A percentile compares a stretch with the other conserved stretches of the same genome.
These are phyloP conservation scores for Acholoe squamosa DNA, from an alignment of 2,888 invertebrate species.

Conservation along the genomic window DNA sequence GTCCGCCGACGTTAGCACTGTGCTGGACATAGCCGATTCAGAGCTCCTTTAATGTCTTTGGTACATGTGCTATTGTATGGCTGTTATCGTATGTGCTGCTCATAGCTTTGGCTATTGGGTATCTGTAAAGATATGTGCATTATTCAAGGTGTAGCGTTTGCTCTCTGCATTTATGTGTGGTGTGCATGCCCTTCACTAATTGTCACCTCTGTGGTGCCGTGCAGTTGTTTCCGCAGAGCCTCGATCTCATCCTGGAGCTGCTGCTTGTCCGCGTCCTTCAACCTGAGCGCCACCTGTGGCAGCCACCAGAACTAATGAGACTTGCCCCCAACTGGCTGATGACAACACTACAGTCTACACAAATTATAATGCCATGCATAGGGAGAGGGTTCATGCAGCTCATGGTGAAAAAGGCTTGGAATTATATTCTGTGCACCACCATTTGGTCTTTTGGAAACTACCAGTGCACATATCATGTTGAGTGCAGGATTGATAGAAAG, in stretches of 20 bases:
- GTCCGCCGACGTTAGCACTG: no score
- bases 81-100: neutral
- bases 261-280: constrained; percentile 69
- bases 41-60: neutral
- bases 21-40: no score
- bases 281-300: constrained; percentile 67
- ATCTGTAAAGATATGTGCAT: neutral
- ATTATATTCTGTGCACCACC: no score
- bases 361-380: neutral
- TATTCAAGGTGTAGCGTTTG: neutral
- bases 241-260: constrained; percentile 68
- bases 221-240: constrained; percentile 61
- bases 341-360: neutral
- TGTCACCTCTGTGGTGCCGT: constrained; percentile 66
- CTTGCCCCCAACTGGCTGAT: neutral
- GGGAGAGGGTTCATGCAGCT: no score
- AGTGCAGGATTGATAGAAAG: no score
- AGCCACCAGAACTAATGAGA: constrained; percentile 39
- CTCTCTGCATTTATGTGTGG: neutral
- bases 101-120: neutral
- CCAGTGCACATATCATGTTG: no score
- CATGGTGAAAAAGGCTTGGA: no score
- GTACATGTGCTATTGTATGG: neutral
- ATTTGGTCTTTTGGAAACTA: no score
- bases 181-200: neutral